These are phyloP conservation scores for Speoplatyrhinus poulsoni DNA, from an alignment of 2,113 vertebrate genomes.

Conservation along the genomic window DNA sequence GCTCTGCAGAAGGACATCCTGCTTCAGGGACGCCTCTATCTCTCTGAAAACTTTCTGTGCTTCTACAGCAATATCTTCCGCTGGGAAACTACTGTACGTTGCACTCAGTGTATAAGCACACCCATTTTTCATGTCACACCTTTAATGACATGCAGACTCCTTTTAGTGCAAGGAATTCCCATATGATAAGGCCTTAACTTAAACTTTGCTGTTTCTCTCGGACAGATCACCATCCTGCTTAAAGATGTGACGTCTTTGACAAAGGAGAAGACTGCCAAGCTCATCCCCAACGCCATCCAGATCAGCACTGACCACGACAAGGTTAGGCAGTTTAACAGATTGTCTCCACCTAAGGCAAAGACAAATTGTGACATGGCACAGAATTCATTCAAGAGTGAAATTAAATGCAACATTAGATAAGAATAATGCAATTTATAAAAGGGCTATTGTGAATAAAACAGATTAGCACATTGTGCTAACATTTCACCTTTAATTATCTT, in stretches of 20 bases:
- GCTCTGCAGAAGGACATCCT: slow-evolving; percentile 90
- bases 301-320: slow-evolving; percentile 89
- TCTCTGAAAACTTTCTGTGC: slow-evolving; percentile 91
- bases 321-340: slow-evolving; percentile 42
- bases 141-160: slow-evolving; percentile 24
- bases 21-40: slow-evolving; percentile 88
- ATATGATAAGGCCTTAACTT: slow-evolving; percentile 42
- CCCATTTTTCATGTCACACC: slow-evolving; percentile 20
- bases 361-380: background rate
- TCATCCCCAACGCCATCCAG: slow-evolving; percentile 92
- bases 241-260: slow-evolving; percentile 88
- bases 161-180: slow-evolving; percentile 13
- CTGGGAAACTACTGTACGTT: slow-evolving; percentile 88
- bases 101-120: slow-evolving; percentile 22
- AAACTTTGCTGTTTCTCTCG: background rate
- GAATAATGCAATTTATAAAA: background rate
- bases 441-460: too few species aligned
- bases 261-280: slow-evolving; percentile 91
- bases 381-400: background rate
- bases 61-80: slow-evolving; percentile 95
- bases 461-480: too few species aligned
- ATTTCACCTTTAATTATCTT: too few species aligned
- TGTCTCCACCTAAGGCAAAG: background rate
- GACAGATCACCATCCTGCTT: slow-evolving; percentile 86
- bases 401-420: background rate